Conservation (phyloP, 2,797 vertebrate genomes). For the Benthosema pterotum region DNA sequence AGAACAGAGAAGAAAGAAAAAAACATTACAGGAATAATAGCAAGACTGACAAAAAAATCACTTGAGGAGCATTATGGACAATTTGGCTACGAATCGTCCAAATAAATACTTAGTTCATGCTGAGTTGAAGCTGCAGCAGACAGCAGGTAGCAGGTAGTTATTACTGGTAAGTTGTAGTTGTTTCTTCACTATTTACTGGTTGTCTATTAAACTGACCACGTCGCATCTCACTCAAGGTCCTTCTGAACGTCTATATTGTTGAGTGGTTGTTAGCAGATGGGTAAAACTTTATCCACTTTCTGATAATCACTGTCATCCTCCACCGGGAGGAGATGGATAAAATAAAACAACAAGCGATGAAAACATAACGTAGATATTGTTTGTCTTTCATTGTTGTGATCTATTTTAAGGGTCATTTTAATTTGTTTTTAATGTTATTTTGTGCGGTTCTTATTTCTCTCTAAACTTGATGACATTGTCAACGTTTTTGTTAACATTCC, state of each 20-base stretch:
- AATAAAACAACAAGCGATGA: slow-evolving; percentile 8
- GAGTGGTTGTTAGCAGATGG: slow-evolving; percentile 26
- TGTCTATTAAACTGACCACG: not conserved
- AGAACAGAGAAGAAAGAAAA: too few relatives aligned
- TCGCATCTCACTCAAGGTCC: slow-evolving; percentile 39
- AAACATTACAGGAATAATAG: too few relatives aligned
- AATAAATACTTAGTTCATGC: slow-evolving; percentile 13
- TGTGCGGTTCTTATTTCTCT: slow-evolving; percentile 57
- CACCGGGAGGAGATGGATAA: slow-evolving; percentile 23
- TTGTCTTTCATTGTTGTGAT: slow-evolving; percentile 40
- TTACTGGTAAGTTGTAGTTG: slow-evolving; percentile 17
- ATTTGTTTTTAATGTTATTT: slow-evolving; percentile 49
- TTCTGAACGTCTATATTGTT: slow-evolving; percentile 17
- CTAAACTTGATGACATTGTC: slow-evolving; percentile 49
- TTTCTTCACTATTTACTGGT: slow-evolving; percentile 2
- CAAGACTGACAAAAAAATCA: slow-evolving; percentile 27
- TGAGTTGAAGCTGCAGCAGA: slow-evolving; percentile 50
- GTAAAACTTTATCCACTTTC: slow-evolving; percentile 40
- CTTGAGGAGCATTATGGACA: slow-evolving; percentile 1
- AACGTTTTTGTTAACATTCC: slow-evolving; percentile 79
- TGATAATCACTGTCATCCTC: slow-evolving; percentile 29
- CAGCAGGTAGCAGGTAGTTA: slow-evolving; percentile 16
- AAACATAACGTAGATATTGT: slow-evolving; percentile 26
- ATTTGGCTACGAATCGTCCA: slow-evolving; percentile 16
- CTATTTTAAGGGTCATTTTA: slow-evolving; percentile 45